Percentiles rank a stretch among this genome's conserved stretches.
These are phyloP conservation scores for Achlya flavicornis DNA, from an alignment of 2,888 invertebrate genomes.

Conservation along the genomic window DNA sequence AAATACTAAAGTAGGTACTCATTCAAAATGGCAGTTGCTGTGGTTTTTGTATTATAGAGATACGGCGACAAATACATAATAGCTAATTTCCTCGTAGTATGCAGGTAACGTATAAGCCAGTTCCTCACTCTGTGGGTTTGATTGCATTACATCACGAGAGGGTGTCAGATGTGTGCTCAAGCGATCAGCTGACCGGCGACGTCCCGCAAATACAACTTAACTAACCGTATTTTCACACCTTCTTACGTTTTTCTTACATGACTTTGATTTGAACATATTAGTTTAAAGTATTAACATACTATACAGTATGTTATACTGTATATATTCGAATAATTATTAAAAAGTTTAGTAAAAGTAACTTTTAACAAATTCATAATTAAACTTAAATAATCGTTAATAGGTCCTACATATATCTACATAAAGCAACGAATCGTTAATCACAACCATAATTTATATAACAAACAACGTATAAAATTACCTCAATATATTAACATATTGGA, in stretches of 20 bases:
- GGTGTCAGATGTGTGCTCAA: constrained; percentile 62
- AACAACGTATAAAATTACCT: background rate
- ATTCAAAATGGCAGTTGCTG: no score
- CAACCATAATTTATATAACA: no score
- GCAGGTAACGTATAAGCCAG: constrained; percentile 38
- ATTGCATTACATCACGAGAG: constrained; percentile 61
- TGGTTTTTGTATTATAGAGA: background rate
- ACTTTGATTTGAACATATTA: background rate
- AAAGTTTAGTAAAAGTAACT: no score
- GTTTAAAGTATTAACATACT: no score
- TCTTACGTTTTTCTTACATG: constrained; percentile 20
- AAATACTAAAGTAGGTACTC: no score
- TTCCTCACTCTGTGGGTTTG: constrained; percentile 39
- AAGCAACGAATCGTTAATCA: no score
- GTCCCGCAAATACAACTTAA: constrained; percentile 63
- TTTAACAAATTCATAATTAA: no score
- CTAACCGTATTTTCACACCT: constrained; percentile 67
- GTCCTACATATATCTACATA: no score
- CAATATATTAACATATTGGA: background rate
- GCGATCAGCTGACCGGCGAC: constrained; percentile 67
- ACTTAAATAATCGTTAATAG: no score
- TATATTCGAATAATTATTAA: no score
- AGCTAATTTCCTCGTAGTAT: constrained; percentile 25
- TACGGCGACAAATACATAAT: background rate
- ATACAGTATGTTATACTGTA: no score